Percentiles rank a stretch among this genome's conserved stretches.
Conservation (phyloP, 2,113 vertebrate genomes). For the Lamprologus callipterus region DNA sequence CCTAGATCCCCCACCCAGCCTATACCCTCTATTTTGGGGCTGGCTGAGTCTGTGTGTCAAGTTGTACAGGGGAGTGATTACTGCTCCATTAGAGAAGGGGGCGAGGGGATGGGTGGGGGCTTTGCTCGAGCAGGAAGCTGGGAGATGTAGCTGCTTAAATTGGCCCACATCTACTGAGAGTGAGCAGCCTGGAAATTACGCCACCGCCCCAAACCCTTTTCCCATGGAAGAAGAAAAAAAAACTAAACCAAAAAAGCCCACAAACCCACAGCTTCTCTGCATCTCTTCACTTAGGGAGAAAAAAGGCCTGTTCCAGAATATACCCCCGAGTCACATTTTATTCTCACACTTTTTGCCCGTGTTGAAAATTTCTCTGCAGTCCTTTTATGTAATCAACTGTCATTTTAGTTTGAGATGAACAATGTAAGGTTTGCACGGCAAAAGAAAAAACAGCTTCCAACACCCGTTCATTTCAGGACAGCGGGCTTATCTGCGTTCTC, state of each 20-base stretch:
- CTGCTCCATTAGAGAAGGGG: conserved; percentile 64
- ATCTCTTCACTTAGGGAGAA: conserved; percentile 57
- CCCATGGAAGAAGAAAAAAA: background rate
- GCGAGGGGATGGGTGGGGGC: background rate
- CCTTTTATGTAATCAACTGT: conserved; percentile 40
- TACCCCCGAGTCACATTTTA: conserved; percentile 24
- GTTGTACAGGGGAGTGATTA: conserved; percentile 74
- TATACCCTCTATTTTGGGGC: conserved; percentile 68
- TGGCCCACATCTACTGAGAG: conserved; percentile 63
- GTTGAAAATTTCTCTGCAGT: conserved; percentile 36
- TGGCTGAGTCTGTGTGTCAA: conserved; percentile 70
- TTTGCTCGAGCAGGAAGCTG: conserved; percentile 58
- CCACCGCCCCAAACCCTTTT: conserved; percentile 47
- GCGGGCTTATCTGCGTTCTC: background rate
- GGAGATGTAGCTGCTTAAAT: conserved; percentile 67
- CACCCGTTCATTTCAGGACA: background rate
- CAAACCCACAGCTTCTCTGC: conserved; percentile 22
- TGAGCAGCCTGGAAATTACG: conserved; percentile 64
- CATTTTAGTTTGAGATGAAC: conserved; percentile 27
- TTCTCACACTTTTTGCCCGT: background rate
- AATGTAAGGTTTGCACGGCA: background rate
- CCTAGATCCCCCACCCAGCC: conserved; percentile 46
- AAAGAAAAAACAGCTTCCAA: background rate
- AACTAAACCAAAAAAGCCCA: background rate
- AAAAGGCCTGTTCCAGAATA: conserved; percentile 40